A percentile compares a stretch with the other conserved stretches of the same genome.
Evolutionary conservation across 2,797 vertebrate genomes (phyloP).

Genomic region (Oreochromis grahami): DNA sequence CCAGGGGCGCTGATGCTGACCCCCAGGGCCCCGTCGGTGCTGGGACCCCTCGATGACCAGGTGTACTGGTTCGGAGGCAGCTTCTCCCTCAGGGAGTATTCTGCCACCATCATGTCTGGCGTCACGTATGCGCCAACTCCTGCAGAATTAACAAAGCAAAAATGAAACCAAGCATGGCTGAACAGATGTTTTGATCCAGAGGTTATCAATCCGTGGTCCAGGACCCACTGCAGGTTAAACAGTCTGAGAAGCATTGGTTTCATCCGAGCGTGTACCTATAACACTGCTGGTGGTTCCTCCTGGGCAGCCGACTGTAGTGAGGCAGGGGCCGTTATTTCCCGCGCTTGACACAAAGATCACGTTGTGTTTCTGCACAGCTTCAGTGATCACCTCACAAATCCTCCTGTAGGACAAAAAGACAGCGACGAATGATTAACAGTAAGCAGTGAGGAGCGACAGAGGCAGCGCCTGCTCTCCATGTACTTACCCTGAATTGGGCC

Average conservation of each 20-base stretch:
- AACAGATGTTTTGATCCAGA: neutral
- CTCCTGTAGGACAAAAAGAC: slow-evolving; percentile 76
- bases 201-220: neutral
- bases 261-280: slow-evolving; percentile 77
- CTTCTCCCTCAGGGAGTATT: slow-evolving; percentile 97
- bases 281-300: slow-evolving; percentile 95
- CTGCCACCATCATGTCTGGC: slow-evolving; percentile 99
- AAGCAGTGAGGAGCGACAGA: neutral
- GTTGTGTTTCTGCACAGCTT: slow-evolving; percentile 97
- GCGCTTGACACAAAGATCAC: slow-evolving; percentile 97
- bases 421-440: neutral
- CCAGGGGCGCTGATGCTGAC: slow-evolving; percentile 97
- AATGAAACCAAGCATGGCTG: neutral
- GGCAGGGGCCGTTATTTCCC: slow-evolving; percentile 96
- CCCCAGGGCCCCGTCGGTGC: slow-evolving; percentile 94
- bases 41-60: slow-evolving; percentile 97
- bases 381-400: slow-evolving; percentile 96
- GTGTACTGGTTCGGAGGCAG: slow-evolving; percentile 97
- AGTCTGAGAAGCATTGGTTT: neutral
- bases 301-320: slow-evolving; percentile 96
- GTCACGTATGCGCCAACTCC: slow-evolving; percentile 98
- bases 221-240: neutral
- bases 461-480: neutral
- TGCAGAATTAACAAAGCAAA: slow-evolving; percentile 34
- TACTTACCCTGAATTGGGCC: slow-evolving; percentile 97